phyloP scores from a whole-genome alignment of 2,113 vertebrate genomes.

The Sterrhoptilus dennistouni region DNA sequence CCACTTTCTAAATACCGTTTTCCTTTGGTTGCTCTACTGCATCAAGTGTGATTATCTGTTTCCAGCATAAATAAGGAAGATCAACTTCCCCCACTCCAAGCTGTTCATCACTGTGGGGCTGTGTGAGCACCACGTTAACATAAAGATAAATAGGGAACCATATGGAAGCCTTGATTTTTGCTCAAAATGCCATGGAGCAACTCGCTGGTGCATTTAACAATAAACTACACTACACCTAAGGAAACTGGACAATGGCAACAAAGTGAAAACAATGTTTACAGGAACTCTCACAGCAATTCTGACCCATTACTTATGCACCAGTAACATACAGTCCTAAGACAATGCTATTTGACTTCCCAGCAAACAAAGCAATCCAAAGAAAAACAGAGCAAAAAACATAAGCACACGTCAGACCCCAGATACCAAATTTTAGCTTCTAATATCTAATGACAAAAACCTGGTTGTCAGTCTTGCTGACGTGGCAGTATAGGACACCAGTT shows the following conservation, averaged over 20 bases:
- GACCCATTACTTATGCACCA: background rate
- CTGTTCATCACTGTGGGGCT: background rate
- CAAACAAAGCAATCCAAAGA: background rate
- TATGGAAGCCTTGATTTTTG: background rate
- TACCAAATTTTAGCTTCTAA: background rate
- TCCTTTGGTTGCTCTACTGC: background rate
- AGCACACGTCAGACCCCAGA: rapidly evolving
- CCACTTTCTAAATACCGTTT: background rate
- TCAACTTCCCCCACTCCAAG: background rate
- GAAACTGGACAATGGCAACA: background rate
- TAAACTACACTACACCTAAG: background rate
- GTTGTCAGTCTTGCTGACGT: background rate
- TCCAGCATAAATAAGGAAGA: background rate
- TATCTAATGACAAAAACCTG: background rate
- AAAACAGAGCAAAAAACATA: background rate
- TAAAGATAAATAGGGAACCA: background rate
- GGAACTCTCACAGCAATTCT: background rate
- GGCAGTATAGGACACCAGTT: background rate
- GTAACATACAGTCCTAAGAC: background rate
- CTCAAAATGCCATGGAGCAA: background rate
- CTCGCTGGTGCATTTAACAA: background rate
- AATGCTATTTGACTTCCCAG: background rate
- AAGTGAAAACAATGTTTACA: background rate
- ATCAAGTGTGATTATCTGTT: background rate
- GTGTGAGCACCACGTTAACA: background rate